Evolutionary conservation across 1,140 invertebrate species (phyloP).

Genomic region (Charaxes varanes): DNA sequence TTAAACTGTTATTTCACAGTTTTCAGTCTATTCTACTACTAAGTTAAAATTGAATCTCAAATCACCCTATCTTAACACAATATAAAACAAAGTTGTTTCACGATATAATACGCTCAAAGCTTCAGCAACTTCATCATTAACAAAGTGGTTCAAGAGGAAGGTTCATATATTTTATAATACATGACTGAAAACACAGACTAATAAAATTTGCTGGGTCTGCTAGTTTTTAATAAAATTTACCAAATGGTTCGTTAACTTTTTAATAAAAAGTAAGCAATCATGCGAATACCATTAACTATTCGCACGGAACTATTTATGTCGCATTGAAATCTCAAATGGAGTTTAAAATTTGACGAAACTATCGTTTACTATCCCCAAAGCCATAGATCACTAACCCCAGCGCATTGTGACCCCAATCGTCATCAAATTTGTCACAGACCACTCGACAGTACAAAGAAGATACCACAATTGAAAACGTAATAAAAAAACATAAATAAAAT

Average conservation of each 20-base stretch:
- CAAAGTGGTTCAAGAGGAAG: too few relatives aligned
- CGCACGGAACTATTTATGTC: constrained; percentile 32
- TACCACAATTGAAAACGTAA: constrained; percentile 46
- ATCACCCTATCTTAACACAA: too few relatives aligned
- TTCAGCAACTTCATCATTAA: too few relatives aligned
- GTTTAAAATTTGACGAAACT: constrained; percentile 62
- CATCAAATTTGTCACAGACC: constrained; percentile 72
- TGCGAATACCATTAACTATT: constrained; percentile 31
- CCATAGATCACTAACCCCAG: constrained; percentile 52
- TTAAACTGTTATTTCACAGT: too few relatives aligned
- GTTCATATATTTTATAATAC: too few relatives aligned
- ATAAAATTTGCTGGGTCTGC: too few relatives aligned
- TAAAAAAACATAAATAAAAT: constrained; percentile 72
- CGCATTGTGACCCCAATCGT: constrained; percentile 58
- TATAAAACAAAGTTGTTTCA: too few relatives aligned
- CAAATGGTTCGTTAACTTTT: constrained; percentile 40
- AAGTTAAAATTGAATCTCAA: too few relatives aligned
- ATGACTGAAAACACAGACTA: too few relatives aligned
- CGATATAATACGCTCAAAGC: too few relatives aligned
- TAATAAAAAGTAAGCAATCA: constrained; percentile 31
- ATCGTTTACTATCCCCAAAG: constrained; percentile 49
- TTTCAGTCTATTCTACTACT: too few relatives aligned
- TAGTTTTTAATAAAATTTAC: too few relatives aligned
- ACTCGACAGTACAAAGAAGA: constrained; percentile 61
- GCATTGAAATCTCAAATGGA: constrained; percentile 56